Conservation (phyloP, 2,888 invertebrate genomes). For the Pycnomerus fuliginosus region DNA sequence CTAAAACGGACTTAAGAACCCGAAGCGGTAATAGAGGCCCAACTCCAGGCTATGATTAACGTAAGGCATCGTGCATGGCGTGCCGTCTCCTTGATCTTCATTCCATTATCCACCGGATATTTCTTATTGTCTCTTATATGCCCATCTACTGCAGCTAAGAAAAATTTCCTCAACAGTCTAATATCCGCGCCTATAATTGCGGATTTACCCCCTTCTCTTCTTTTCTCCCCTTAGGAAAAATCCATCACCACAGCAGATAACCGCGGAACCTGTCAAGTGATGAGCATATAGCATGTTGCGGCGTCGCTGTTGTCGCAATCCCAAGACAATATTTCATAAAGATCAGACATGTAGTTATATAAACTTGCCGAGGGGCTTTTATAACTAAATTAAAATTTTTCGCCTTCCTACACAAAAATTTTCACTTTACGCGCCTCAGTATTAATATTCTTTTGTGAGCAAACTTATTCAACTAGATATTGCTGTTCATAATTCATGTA, state of each 20-base stretch:
- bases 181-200: too few species aligned
- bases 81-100: conserved; percentile 19
- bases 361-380: conserved; percentile 11
- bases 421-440: too few species aligned
- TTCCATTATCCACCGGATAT: conserved; percentile 31
- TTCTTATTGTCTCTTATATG: conserved; percentile 8
- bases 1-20: conserved; percentile 24
- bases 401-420: conserved; percentile 2
- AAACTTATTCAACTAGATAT: conserved; percentile 13
- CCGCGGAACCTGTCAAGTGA: conserved; percentile 9
- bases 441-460: too few species aligned
- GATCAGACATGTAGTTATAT: conserved; percentile 19
- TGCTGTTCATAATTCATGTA: conserved; percentile 10
- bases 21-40: conserved; percentile 23
- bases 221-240: too few species aligned
- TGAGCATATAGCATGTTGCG: conserved; percentile 13
- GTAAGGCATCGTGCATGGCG: conserved; percentile 24
- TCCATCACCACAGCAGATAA: conserved; percentile 10
- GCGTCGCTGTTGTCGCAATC: conserved; percentile 21
- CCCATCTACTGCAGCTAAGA: too few species aligned
- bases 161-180: too few species aligned
- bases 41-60: conserved; percentile 30
- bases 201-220: too few species aligned
- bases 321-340: conserved; percentile 24
- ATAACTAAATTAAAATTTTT: conserved; percentile 10